Evolutionary conservation across 1,140 invertebrate species (phyloP), one percentile per base, ranked within the genome.

Genomic region (Scylla paramamosain): DNA sequence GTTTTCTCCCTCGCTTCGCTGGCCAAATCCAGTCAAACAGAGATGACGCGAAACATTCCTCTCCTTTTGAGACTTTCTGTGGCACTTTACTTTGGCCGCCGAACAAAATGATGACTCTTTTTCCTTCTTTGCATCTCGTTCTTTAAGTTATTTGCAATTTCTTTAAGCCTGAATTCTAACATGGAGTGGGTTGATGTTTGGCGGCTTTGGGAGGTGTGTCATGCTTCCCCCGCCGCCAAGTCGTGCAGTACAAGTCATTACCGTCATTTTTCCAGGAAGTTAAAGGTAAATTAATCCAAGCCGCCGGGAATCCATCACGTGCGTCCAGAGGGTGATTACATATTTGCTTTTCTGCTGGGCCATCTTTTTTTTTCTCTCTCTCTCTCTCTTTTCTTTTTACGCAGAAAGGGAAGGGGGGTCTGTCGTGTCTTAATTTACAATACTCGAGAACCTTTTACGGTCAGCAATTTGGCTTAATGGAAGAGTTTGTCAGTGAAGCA

Each of bases 21-120:
- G 67, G 25, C 67, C 67, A 77, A 77, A 77, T 77, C 67, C 67
- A 77, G 67, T 77, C 67, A 77, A 77, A 77, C 16, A 77, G 67
- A 77, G 67, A 77, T 77, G 67, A 77, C 67, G 67, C 67, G 20
- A 77, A 77, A 77, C 67, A 77, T 77, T 77, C 67, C 67, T 77
- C n/a, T 77, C 67, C 67, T 77, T 77, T 77, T 77, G 16, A 77
- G 67, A 77, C 67, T 77, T 77, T 77, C 25, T 77, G 67, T 77
- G 67, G 67, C 67, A 77, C 67, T 77, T 77, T 77, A 77, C 67
- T 77, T 77, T 77, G 67, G 67, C 67, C 67, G 67, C 67, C 20
- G 20, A 77, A 25, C 20, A 77, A 77, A 77, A 77, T 77, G 67
- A 77, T n/a, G 67, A n/a, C 20, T 77, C 20, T 59, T 59, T 59